Conservation (phyloP, 2,888 invertebrate species). For the Xestia c-nigrum region DNA sequence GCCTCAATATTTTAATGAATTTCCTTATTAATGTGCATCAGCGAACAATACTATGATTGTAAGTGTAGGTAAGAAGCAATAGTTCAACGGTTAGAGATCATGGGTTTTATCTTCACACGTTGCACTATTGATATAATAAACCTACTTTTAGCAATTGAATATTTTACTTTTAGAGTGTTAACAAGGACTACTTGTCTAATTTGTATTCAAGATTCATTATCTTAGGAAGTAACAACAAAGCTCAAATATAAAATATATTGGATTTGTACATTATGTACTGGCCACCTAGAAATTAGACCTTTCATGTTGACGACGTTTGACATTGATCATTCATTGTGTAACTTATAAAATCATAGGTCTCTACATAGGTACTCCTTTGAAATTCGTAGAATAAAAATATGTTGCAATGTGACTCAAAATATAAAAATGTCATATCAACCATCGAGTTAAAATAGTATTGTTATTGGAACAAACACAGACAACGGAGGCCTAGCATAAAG, state of each 20-base stretch:
- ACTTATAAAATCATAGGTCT: too few species aligned
- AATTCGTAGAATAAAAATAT: neutral
- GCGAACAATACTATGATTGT: neutral
- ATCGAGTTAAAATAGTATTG: constrained; percentile 19
- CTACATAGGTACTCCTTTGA: neutral
- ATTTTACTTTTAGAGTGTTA: neutral
- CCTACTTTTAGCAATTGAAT: neutral
- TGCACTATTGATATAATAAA: neutral
- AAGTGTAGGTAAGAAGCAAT: neutral
- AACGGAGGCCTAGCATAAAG: constrained; percentile 12
- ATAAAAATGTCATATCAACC: constrained; percentile 13
- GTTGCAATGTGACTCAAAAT: neutral
- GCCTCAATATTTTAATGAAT: neutral
- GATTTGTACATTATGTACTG: neutral
- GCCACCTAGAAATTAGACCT: too few species aligned
- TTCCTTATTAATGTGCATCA: neutral
- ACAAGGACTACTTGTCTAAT: neutral
- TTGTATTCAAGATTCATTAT: neutral
- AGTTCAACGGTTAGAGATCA: neutral
- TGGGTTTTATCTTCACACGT: neutral
- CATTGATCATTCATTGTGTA: too few species aligned
- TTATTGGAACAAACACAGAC: constrained; percentile 14
- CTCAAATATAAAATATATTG: neutral
- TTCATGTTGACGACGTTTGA: too few species aligned
- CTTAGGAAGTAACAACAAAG: neutral